A percentile compares a stretch with the other conserved stretches of the same genome.
Conservation (phyloP, 2,113 vertebrate species). For the Phyllostomus discolor region DNA sequence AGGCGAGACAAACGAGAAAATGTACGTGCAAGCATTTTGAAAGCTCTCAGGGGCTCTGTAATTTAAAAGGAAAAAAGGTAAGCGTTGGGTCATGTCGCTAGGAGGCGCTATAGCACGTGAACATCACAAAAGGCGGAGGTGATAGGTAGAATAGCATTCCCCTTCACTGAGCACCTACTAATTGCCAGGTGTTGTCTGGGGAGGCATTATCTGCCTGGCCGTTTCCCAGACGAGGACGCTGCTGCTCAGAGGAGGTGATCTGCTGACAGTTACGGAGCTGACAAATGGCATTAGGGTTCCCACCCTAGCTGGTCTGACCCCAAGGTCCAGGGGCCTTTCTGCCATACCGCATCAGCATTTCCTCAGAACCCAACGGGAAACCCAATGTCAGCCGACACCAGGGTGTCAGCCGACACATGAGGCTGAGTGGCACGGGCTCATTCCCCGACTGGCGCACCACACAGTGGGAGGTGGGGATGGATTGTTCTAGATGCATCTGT, state of each 20-base stretch:
- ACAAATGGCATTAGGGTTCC: not conserved
- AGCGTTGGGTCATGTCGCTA: not conserved
- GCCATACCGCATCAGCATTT: not conserved
- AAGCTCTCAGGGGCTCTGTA: not conserved
- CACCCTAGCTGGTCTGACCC: not conserved
- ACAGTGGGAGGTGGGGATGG: not conserved
- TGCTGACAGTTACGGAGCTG: not conserved
- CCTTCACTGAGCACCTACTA: not conserved
- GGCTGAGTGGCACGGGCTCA: not conserved
- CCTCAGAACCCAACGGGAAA: constrained; percentile 13
- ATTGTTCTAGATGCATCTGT: not conserved
- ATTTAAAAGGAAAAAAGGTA: not conserved
- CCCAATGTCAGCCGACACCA: not conserved
- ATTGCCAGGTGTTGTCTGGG: no score
- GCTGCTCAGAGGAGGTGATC: not conserved
- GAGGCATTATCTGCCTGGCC: not conserved
- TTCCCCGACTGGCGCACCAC: not conserved
- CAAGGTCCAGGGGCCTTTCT: not conserved
- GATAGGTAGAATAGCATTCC: not conserved
- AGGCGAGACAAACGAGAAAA: constrained; percentile 34
- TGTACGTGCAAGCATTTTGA: not conserved
- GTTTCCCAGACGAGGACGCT: not conserved
- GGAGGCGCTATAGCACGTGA: not conserved
- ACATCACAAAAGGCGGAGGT: not conserved
- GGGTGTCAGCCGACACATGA: not conserved